Evolutionary conservation across 2,797 vertebrate genomes (phyloP).

Genomic region (Falco biarmicus): DNA sequence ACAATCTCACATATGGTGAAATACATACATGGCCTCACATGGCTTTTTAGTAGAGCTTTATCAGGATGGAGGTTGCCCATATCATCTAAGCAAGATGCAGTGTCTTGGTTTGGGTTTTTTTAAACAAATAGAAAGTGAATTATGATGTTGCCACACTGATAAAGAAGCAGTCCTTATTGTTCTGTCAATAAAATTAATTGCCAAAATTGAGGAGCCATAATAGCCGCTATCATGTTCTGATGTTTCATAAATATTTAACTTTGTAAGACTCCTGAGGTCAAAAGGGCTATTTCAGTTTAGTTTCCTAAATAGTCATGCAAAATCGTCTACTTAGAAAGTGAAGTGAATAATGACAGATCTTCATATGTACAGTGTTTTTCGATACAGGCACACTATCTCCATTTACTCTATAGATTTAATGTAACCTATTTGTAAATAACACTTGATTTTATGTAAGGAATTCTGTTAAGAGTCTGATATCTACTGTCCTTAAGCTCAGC

Average conservation of each 20-base stretch:
- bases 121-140: slow-evolving; percentile 65
- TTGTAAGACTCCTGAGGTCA: slow-evolving; percentile 57
- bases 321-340: slow-evolving; percentile 37
- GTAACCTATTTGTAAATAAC: neutral
- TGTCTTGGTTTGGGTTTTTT: neutral
- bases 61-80: neutral
- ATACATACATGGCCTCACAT: neutral
- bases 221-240: slow-evolving; percentile 60
- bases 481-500: neutral
- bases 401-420: neutral
- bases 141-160: neutral
- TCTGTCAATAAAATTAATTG: slow-evolving; percentile 76
- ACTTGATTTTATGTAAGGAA: neutral
- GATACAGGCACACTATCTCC: neutral
- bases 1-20: neutral
- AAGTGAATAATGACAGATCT: slow-evolving; percentile 11
- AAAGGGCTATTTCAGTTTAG: slow-evolving; percentile 62
- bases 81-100: neutral
- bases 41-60: neutral
- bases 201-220: slow-evolving; percentile 62
- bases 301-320: slow-evolving; percentile 30
- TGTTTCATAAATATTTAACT: slow-evolving; percentile 72
- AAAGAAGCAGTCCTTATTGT: slow-evolving; percentile 43
- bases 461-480: neutral
- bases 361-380: neutral